Evolutionary conservation across 2,113 vertebrate genomes (phyloP), one percentile per base, ranked within the genome.

Genomic region (Tachysurus fulvidraco): DNA sequence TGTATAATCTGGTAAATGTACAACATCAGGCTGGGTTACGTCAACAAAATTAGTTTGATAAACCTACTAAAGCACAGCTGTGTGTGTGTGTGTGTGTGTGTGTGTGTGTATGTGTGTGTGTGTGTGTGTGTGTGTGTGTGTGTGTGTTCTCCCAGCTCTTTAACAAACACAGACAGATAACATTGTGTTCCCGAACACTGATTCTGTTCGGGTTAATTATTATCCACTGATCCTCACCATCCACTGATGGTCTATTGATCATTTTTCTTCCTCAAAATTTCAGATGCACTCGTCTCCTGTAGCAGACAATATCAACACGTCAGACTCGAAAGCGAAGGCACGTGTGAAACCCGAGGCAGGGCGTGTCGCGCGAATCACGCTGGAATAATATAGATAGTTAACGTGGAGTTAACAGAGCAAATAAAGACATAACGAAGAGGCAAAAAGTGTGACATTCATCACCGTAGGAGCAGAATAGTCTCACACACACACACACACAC

Each of bases 161-260:
- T 28, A 57, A 71, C 30, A 73, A 71, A 77, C 77, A 88, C 79
- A 81, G 12, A 81, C 83, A 84, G 89, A 90, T 88, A 89, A 65
- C 91, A 90, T 91, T 93, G 91, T 92, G 83, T 85, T 36, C 69
- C 54, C 19, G 57, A 28, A 23, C 57, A 78, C 12, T 76, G 83
- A 76, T 88, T 87, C 88, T 85, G 46, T 88, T 91, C 44, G 28
- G 21, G 85, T 90, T 88, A 93, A 92, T 92, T 90, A 94, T 93
- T 93, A 90, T 73, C 85, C 78, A 69, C 69, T 88, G 44, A 71
- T 23, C 77, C 28, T 85, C 73, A 60, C 25, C 85, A 78, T 21
- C 54, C 57, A 23, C 8, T 55, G 74, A 81, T 85, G 67, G 41
- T 67, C 67, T 81, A 84, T 90, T 78, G 86, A 89, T 60, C 17